Evolutionary conservation across 2,797 vertebrate genomes (phyloP).

Genomic region (Oreortyx pictus): DNA sequence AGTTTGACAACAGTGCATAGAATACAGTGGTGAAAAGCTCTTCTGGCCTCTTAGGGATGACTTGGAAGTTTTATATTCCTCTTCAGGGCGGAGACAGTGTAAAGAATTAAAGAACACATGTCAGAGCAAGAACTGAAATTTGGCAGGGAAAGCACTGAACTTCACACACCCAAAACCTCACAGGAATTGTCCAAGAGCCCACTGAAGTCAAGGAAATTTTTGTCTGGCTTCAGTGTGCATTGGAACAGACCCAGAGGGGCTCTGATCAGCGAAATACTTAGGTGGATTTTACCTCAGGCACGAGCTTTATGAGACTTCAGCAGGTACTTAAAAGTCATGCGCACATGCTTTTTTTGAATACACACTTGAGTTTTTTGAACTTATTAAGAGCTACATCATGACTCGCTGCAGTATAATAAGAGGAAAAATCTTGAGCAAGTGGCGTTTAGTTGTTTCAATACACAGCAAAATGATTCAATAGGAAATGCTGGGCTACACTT

Average conservation of each 20-base stretch:
- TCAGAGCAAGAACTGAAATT: slow-evolving; percentile 12
- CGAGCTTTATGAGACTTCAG: slow-evolving; percentile 3
- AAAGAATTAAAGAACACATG: neutral
- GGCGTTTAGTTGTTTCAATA: neutral
- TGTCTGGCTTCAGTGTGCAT: neutral
- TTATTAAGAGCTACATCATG: neutral
- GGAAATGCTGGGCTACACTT: neutral
- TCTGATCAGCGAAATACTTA: neutral
- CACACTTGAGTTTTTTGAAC: accelerated
- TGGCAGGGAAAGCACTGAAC: slow-evolving; percentile 23
- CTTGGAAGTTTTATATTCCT: neutral
- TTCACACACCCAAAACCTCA: slow-evolving; percentile 52
- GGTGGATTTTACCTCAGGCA: slow-evolving; percentile 45
- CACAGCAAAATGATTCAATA: neutral
- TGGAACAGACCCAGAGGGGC: slow-evolving; percentile 10
- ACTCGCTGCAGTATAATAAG: neutral
- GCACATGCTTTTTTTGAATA: neutral
- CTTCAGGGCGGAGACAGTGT: neutral
- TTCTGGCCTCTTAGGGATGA: neutral
- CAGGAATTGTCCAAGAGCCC: slow-evolving; percentile 36
- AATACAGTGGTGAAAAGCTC: neutral
- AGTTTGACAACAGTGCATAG: neutral
- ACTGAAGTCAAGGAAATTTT: slow-evolving; percentile 51
- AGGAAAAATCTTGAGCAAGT: neutral
- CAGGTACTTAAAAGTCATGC: neutral